phyloP scores from a whole-genome alignment of 2,888 invertebrate genomes.

The Ethmia dodecea region DNA sequence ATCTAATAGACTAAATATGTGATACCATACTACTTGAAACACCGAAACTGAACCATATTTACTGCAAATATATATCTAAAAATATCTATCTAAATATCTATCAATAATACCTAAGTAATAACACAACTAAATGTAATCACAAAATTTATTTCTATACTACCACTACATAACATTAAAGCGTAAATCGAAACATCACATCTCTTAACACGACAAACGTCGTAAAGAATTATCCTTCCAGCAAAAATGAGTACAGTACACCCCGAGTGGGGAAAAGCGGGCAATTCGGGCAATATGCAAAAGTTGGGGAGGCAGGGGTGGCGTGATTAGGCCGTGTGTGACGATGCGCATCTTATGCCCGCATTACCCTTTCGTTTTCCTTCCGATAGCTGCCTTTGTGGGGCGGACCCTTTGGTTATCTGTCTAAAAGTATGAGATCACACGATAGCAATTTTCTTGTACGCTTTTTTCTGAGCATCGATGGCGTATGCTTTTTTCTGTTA shows the following conservation, averaged over 20 bases:
- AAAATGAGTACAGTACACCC: constrained; percentile 33
- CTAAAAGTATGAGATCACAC: constrained; percentile 47
- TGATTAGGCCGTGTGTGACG: constrained; percentile 77
- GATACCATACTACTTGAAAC: too few species aligned
- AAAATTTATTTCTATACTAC: too few species aligned
- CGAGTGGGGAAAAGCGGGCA: constrained; percentile 56
- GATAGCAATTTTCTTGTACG: constrained; percentile 60
- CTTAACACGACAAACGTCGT: neutral
- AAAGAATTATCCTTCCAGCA: constrained; percentile 44
- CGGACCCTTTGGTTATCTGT: constrained; percentile 53
- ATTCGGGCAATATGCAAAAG: constrained; percentile 76
- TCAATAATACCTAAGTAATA: too few species aligned
- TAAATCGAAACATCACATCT: too few species aligned
- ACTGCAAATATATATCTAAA: too few species aligned
- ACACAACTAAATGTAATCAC: too few species aligned
- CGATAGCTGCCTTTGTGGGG: constrained; percentile 72
- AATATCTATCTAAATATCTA: too few species aligned
- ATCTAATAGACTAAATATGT: too few species aligned
- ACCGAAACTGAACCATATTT: too few species aligned
- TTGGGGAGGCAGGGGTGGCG: constrained; percentile 48
- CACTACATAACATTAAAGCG: too few species aligned
- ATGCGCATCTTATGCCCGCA: constrained; percentile 77
- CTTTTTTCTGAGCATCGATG: constrained; percentile 22
- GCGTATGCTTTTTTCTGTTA: too few species aligned
- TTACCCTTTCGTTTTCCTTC: constrained; percentile 77